Evolutionary conservation across 2,888 invertebrate species (phyloP), one percentile per base, ranked within the genome.

Genomic region (Cryptophagus acutangulus): DNA sequence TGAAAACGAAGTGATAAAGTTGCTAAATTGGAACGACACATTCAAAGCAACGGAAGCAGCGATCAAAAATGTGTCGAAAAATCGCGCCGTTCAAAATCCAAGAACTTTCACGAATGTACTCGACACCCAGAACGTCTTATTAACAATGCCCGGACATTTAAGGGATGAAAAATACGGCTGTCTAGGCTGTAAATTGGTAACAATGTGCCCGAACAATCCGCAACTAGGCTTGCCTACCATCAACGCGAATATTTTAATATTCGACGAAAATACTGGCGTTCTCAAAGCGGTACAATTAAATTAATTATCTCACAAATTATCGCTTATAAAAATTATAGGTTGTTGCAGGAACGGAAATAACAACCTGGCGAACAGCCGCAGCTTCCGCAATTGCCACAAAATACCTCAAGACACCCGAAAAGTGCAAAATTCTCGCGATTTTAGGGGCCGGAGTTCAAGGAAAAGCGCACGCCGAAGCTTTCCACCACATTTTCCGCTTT

Each of bases 311-410:
- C 9, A 31, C 3, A 3, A 31, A 13, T 4, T 13, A 15, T 15
- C 15, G 13, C n/a, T 26, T 13, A 20, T 9, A 20, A 20, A 8
- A 20, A 20, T 20, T 4, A 4, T 40, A 71, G 71, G 58, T 71
- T 3, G 62, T 78, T 51, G 73, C 71, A 36, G 77, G 67, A 12
- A 74, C 71, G 1, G 71, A 72, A 40, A 74, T 78, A 13, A 78
- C 78, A 3, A 71, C 70, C 0, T 74, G 75, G 74, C 67, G 78
- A 44, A 78, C 78, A 1, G 76, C 76, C 0, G 72, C 75, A n/a
- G 76, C 77, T 2, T 77, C 77, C 1, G 63, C 72, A 31, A 70
- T 75, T 1, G 76, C 77, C 6, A 77, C 77, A 2, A 74, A 74
- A 51, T 63, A 74, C 54, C 58, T 78, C 1, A 58, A 57, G 49